Percentiles rank a stretch among this genome's conserved stretches.
phyloP scores from a whole-genome alignment of 2,113 vertebrate species.

The Oreamnos americanus region DNA sequence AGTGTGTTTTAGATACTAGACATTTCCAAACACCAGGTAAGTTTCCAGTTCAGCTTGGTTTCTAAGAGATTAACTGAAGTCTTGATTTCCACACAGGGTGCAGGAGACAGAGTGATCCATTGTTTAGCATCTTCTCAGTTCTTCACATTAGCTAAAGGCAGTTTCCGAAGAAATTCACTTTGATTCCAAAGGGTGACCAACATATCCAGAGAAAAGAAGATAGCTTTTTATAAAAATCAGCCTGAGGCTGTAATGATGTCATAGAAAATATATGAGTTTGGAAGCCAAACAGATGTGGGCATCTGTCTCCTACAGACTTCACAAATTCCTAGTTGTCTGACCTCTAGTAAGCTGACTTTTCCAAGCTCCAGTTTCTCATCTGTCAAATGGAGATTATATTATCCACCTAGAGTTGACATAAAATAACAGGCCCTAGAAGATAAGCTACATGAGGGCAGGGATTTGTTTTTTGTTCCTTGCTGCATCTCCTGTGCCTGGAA shows the following conservation, averaged over 20 bases:
- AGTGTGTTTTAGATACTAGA: background rate
- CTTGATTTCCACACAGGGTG: background rate
- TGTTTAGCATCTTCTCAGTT: background rate
- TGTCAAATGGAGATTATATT: background rate
- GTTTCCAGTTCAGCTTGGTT: background rate
- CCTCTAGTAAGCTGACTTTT: background rate
- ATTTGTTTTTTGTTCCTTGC: background rate
- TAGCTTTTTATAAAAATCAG: background rate
- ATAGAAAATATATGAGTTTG: background rate
- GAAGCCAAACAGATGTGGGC: background rate
- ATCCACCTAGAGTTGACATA: background rate
- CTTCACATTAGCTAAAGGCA: background rate
- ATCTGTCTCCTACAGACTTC: background rate
- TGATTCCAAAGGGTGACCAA: background rate
- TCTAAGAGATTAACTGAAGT: background rate
- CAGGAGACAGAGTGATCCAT: background rate
- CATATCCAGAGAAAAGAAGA: background rate
- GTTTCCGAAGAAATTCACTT: background rate
- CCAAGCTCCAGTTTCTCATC: background rate
- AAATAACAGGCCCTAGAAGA: background rate
- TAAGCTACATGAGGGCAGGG: background rate
- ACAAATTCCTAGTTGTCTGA: background rate
- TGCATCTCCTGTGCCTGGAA: background rate
- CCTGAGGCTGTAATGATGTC: background rate
- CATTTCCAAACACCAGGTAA: background rate